Conservation (phyloP, 2,888 invertebrate genomes). For the Melanostoma mellinum region DNA sequence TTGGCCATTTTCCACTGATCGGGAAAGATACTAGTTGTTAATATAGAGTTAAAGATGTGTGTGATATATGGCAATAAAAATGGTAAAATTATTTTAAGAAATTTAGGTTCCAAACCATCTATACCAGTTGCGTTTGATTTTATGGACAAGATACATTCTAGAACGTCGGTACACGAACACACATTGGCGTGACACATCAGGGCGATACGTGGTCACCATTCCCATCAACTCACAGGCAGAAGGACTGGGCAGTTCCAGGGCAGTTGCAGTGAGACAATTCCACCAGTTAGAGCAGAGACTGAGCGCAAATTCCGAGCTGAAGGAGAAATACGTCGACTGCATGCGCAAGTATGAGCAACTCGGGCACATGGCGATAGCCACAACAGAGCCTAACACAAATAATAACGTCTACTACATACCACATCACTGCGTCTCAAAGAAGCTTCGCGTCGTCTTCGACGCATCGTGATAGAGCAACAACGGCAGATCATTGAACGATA, state of each 20-base stretch:
- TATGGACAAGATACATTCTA: no score
- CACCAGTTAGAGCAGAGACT: constrained; percentile 29
- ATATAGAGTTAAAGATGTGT: no score
- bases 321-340: no score
- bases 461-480: background rate
- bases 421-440: background rate
- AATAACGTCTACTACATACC: constrained; percentile 2
- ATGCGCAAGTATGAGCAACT: background rate
- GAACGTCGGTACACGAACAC: no score
- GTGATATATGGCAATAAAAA: no score
- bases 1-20: no score
- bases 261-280: constrained; percentile 8
- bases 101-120: no score
- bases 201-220: no score
- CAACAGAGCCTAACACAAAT: background rate
- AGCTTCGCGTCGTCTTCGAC: constrained; percentile 24
- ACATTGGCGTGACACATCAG: no score
- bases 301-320: background rate
- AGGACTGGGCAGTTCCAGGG: constrained; percentile 12
- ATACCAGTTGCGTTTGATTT: no score
- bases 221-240: background rate
- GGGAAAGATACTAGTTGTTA: no score
- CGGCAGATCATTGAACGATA: constrained; percentile 7
- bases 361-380: constrained; percentile 11
- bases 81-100: no score